Evolutionary conservation across 2,888 invertebrate species (phyloP).

Genomic region (Oligia fasciuncula): DNA sequence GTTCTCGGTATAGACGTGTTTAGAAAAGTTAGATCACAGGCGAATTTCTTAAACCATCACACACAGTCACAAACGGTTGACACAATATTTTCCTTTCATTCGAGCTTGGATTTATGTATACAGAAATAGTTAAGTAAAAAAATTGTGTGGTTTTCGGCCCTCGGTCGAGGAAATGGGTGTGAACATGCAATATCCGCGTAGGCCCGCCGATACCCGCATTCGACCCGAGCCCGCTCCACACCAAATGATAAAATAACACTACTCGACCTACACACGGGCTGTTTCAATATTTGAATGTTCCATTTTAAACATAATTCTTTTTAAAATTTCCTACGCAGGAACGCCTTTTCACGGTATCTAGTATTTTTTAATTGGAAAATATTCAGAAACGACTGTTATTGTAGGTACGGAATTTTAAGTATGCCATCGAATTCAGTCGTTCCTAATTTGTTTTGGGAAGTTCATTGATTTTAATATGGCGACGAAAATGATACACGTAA

Average conservation of each 20-base stretch:
- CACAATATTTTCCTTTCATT: conserved; percentile 49
- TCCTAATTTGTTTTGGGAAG: not conserved
- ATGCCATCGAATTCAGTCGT: not conserved
- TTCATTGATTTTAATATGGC: not conserved
- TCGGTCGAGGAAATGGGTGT: conserved; percentile 69
- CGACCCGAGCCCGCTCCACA: conserved; percentile 46
- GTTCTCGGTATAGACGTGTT: conserved; percentile 11
- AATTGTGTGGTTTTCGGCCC: conserved; percentile 63
- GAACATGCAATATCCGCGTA: conserved; percentile 75
- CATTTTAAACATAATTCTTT: conserved; percentile 39
- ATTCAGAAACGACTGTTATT: not conserved
- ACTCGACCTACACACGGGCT: conserved; percentile 13
- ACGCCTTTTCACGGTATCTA: not conserved
- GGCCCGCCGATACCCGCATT: conserved; percentile 60
- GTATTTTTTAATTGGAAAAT: conserved; percentile 13
- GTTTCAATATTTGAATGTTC: conserved; percentile 37
- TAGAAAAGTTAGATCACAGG: conserved; percentile 11
- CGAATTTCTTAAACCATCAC: conserved; percentile 12
- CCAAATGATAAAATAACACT: conserved; percentile 71
- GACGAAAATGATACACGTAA: not conserved
- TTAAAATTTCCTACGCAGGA: not conserved
- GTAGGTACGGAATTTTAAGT: not conserved
- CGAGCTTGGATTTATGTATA: conserved; percentile 13
- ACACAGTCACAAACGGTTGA: conserved; percentile 18
- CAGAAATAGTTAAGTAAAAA: conserved; percentile 47